Conservation (phyloP, 1,140 invertebrate species). For the Diabrotica virgifera region DNA sequence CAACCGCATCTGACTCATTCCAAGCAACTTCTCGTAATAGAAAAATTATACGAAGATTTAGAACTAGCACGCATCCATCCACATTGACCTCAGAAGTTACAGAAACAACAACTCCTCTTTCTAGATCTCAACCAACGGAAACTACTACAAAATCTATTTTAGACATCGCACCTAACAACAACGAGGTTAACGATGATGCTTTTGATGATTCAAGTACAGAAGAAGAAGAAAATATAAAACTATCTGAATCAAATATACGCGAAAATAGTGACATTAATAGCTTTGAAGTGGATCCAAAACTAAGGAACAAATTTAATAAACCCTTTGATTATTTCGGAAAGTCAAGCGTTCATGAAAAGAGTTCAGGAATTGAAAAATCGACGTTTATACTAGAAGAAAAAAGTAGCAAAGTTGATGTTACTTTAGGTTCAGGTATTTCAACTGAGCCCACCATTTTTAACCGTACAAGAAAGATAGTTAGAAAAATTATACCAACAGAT, state of each 20-base stretch:
- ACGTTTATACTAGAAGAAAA: constrained; percentile 19
- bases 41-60: constrained; percentile 36
- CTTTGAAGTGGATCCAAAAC: constrained; percentile 36
- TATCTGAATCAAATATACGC: constrained; percentile 56
- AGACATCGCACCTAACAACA: not conserved
- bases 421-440: constrained; percentile 32
- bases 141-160: not conserved
- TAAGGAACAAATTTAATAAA: constrained; percentile 8
- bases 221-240: constrained; percentile 54
- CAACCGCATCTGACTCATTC: not conserved
- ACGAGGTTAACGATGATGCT: constrained; percentile 37
- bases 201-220: constrained; percentile 36
- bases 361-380: not conserved
- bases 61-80: constrained; percentile 24
- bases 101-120: not conserved
- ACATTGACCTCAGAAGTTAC: not conserved
- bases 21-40: constrained; percentile 21
- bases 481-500: constrained; percentile 50
- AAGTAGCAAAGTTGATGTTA: constrained; percentile 35
- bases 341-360: constrained; percentile 17
- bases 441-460: constrained; percentile 38
- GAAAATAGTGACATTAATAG: constrained; percentile 49
- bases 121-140: not conserved
- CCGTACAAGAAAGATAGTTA: constrained; percentile 54
- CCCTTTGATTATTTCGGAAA: not conserved